A percentile compares a stretch with the other conserved stretches of the same genome.
phyloP scores from a whole-genome alignment of 2,797 vertebrate genomes.

The Coregonus sp. region DNA sequence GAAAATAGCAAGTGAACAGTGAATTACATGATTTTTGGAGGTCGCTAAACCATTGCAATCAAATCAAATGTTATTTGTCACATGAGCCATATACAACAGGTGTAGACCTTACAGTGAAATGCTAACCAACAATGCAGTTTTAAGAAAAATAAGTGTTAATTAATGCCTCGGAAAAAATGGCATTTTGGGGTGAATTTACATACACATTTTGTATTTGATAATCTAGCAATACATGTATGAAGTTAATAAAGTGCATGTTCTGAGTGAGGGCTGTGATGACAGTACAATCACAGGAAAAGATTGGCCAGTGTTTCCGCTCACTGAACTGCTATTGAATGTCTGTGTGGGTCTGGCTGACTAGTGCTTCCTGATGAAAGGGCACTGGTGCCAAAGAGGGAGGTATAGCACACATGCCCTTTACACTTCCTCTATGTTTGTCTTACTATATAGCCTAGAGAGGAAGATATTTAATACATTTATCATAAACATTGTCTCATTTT shows the following conservation, averaged over 20 bases:
- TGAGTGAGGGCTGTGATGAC: conserved; percentile 6
- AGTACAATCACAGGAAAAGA: conserved; percentile 50
- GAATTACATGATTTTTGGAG: too few relatives aligned
- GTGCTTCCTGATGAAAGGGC: conserved; percentile 44
- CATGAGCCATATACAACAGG: too few relatives aligned
- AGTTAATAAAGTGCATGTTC: conserved; percentile 7
- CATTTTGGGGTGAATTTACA: not conserved
- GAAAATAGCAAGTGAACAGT: too few relatives aligned
- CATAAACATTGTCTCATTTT: not conserved
- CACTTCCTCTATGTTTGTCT: not conserved
- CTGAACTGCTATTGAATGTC: conserved; percentile 31
- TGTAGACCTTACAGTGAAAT: too few relatives aligned
- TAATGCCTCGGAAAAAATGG: not conserved
- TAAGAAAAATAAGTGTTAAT: not conserved
- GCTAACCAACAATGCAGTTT: too few relatives aligned
- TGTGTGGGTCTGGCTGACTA: conserved; percentile 24
- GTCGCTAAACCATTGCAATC: too few relatives aligned
- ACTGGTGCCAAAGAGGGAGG: conserved; percentile 19
- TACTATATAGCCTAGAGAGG: not conserved
- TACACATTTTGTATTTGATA: not conserved
- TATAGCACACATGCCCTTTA: conserved; percentile 1
- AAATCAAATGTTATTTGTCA: too few relatives aligned
- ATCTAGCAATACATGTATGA: not conserved
- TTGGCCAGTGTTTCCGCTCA: conserved; percentile 31
- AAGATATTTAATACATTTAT: not conserved